Percentiles rank a stretch among this genome's conserved stretches.
These are phyloP conservation scores for Oriolus oriolus DNA, from an alignment of 2,113 vertebrate genomes.

Conservation along the genomic window DNA sequence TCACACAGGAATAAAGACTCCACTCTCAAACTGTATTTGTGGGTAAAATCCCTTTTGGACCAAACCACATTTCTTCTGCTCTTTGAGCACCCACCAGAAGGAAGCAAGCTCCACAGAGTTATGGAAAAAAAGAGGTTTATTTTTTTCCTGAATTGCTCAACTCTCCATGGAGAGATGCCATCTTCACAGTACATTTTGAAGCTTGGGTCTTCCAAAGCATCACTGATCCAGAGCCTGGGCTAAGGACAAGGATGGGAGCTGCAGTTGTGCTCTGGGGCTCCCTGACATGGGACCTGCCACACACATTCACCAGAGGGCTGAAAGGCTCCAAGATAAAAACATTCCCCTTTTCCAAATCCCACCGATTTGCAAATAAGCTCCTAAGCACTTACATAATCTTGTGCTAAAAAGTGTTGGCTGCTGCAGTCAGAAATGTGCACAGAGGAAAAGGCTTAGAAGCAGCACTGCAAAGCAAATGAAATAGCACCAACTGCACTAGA, in stretches of 20 bases:
- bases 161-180: neutral
- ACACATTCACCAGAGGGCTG: neutral
- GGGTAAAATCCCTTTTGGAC: neutral
- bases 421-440: neutral
- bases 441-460: neutral
- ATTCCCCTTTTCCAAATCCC: neutral
- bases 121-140: neutral
- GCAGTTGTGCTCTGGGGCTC: neutral
- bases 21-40: neutral
- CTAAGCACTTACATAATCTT: slow-evolving; percentile 36
- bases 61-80: neutral
- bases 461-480: neutral
- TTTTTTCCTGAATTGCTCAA: neutral
- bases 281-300: neutral
- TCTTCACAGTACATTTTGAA: neutral
- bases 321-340: neutral
- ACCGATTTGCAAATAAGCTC: neutral
- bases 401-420: slow-evolving; percentile 46
- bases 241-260: neutral
- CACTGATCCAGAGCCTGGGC: neutral
- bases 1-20: neutral
- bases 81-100: neutral
- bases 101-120: neutral
- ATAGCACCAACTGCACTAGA: neutral
- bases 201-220: neutral